Conservation (phyloP, 2,888 invertebrate species). For the Callimorpha dominula region DNA sequence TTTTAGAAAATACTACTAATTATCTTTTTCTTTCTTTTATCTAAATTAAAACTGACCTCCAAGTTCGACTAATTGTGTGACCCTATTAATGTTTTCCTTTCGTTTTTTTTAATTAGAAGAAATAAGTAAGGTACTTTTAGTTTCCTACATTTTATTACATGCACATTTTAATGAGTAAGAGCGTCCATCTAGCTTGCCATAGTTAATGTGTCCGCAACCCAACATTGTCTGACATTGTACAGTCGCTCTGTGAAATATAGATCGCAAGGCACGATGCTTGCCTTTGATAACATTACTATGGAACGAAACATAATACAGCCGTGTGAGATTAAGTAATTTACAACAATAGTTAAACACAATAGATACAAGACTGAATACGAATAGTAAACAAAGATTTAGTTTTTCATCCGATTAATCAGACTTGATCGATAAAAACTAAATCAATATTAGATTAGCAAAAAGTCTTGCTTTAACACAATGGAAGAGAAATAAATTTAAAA, state of each 20-base stretch:
- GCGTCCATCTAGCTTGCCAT: constrained; percentile 11
- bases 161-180: no score
- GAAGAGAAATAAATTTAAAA: constrained; percentile 12
- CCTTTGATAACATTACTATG: constrained; percentile 45
- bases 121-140: no score
- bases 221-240: constrained; percentile 46
- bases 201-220: constrained; percentile 24
- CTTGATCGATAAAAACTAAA: constrained; percentile 27
- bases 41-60: no score
- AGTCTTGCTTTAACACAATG: constrained; percentile 13
- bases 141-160: no score
- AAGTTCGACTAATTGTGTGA: no score
- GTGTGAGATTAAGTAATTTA: constrained; percentile 32
- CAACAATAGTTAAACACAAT: constrained; percentile 31
- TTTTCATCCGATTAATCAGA: constrained; percentile 17
- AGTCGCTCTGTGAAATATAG: constrained; percentile 53
- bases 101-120: no score
- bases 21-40: no score
- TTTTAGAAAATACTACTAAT: no score
- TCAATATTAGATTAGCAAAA: constrained; percentile 28
- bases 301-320: constrained; percentile 42
- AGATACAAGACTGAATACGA: constrained; percentile 3
- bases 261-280: constrained; percentile 50
- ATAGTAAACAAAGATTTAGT: constrained; percentile 3
- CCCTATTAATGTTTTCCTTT: no score